These are phyloP conservation scores for Tyria jacobaeae DNA, from an alignment of 2,888 invertebrate genomes.

Conservation along the genomic window DNA sequence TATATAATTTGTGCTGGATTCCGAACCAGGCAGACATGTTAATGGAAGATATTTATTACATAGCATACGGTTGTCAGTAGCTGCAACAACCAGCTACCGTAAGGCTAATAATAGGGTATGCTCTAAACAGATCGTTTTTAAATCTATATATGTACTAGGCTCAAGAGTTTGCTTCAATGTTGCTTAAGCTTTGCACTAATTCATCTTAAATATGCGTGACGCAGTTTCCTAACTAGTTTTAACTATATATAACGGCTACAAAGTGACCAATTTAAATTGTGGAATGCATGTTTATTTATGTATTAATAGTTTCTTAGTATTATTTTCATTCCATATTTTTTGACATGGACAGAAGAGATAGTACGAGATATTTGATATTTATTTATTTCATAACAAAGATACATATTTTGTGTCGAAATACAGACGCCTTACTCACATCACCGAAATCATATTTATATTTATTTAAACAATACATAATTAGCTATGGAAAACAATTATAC, in stretches of 20 bases:
- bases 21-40: conserved; percentile 57
- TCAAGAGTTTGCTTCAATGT: conserved; percentile 33
- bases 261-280: conserved; percentile 45
- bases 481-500: no score
- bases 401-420: no score
- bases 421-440: no score
- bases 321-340: no score
- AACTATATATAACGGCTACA: conserved; percentile 34
- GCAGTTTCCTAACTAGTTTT: conserved; percentile 33
- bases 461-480: no score
- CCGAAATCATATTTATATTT: no score
- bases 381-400: no score
- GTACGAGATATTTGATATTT: no score
- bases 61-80: conserved; percentile 56
- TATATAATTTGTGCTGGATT: conserved; percentile 61
- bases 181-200: conserved; percentile 30
- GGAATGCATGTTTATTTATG: no score
- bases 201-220: conserved; percentile 31
- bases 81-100: conserved; percentile 49
- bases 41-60: conserved; percentile 63
- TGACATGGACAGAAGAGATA: no score
- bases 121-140: conserved; percentile 53
- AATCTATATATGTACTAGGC: conserved; percentile 7
- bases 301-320: no score
- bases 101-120: conserved; percentile 59